Conservation (phyloP, 2,888 invertebrate species). For the Beris morrisii region DNA sequence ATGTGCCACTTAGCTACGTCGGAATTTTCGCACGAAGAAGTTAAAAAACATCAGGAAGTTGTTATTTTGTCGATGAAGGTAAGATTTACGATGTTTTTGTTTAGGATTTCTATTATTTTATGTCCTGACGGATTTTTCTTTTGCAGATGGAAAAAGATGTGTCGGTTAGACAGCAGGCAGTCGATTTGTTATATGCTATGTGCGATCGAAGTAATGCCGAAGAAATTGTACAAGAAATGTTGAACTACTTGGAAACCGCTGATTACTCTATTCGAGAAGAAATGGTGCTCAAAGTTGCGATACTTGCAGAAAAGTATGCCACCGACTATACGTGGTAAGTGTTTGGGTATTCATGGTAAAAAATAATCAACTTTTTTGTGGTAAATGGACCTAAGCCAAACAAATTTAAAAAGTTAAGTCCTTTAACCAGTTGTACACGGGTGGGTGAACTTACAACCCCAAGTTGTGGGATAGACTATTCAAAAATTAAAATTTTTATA, state of each 20-base stretch:
- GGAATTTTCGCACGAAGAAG: constrained; percentile 99
- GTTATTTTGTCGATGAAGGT: constrained; percentile 97
- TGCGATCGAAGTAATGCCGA: constrained; percentile 99
- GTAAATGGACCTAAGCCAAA: too few relatives aligned
- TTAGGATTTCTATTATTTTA: neutral
- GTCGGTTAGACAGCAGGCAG: constrained; percentile 95
- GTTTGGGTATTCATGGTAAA: neutral
- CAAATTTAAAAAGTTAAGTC: too few relatives aligned
- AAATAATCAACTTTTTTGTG: neutral
- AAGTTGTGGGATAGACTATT: too few relatives aligned
- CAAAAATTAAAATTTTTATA: too few relatives aligned
- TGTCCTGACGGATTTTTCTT: constrained; percentile 24
- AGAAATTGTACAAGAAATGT: constrained; percentile 99
- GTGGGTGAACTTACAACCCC: too few relatives aligned
- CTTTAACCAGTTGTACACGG: too few relatives aligned
- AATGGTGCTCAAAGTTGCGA: constrained; percentile 99
- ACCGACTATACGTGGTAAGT: constrained; percentile 97
- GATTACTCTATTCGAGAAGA: constrained; percentile 99
- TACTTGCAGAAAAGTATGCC: constrained; percentile 98
- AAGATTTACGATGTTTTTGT: constrained; percentile 17
- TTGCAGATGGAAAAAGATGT: constrained; percentile 95
- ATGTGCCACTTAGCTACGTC: constrained; percentile 99
- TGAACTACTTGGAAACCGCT: constrained; percentile 97
- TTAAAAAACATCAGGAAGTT: constrained; percentile 99
- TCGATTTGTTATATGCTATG: constrained; percentile 98